Base-by-base conservation (phyloP, 2,888 invertebrate species). In the Caradrina clavipalpis region DNA sequence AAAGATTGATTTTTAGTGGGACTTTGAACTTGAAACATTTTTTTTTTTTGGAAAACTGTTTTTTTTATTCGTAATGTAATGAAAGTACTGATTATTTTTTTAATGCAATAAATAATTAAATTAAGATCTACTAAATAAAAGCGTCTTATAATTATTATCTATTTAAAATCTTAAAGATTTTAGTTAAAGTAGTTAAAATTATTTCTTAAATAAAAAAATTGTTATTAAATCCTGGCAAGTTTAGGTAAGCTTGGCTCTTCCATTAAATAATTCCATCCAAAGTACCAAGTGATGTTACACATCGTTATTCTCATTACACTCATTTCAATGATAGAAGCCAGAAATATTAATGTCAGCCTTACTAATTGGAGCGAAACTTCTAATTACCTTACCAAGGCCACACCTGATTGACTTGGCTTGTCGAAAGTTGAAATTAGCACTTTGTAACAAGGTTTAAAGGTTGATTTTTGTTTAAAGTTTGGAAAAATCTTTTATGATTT, bases 281-380 rank as follows among this genome's bases (percentile, higher is more conserved):
- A 61, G 50, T 73, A 78, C 78, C 73, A 73, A 73, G n/a, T 78
- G 51, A 72, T 50, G 10, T 70, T 71, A 54, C 51, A 72, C 31
- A 42, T 72, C 42, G 49, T 47, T 54, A 22, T 61, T 66, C 56
- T 22, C 17, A 74, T 74, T 78, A 42, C 11, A n/a, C n/a, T 39
- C 1, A 55, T 67, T 75, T 55, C 51, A 50, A 75, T 72, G 39
- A 58, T 45, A 50, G 62, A 57, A 55, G 74, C 74, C 65, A 73
- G 59, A 59, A 64, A 73, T 74, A 74, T 78, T 78, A 78, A 55
- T 11, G 51, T 17, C 57, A 54, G 45, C 21, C 47, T 55, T 22
- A 19, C 7, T 53, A 66, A 75, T 74, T 78, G 49, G 79, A 74
- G 35, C 79, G 67, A n/a, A 22, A 78, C 75, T 56, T 56, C 51